phyloP scores from a whole-genome alignment of 2,113 vertebrate genomes.

The Verasper variegatus region DNA sequence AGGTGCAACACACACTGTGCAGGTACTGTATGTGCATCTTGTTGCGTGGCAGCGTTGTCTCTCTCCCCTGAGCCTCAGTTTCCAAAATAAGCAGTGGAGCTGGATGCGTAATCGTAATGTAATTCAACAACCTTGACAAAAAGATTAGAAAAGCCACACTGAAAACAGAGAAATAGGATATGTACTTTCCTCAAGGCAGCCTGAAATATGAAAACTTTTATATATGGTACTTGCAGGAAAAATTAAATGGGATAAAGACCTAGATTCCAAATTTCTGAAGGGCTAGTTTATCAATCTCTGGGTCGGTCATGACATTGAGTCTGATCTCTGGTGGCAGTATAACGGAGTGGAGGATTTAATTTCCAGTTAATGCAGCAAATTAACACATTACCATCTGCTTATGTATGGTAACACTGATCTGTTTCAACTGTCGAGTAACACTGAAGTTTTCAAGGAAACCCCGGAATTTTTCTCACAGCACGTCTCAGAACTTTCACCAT shows the following conservation, averaged over 20 bases:
- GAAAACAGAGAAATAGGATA: background rate
- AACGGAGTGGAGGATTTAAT: background rate
- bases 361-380: conserved; percentile 7
- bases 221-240: background rate
- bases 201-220: background rate
- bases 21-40: background rate
- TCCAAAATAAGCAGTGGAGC: conserved; percentile 40
- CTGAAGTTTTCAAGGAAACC: conserved; percentile 11
- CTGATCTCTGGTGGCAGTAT: background rate
- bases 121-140: background rate
- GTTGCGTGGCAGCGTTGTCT: conserved; percentile 10
- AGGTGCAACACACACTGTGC: conserved; percentile 15
- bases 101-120: conserved; percentile 3
- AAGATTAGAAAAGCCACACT: background rate
- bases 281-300: background rate
- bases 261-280: no score
- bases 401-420: background rate
- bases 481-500: conserved; percentile 39
- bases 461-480: conserved; percentile 58
- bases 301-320: no score
- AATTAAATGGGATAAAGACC: no score
- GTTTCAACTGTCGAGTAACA: background rate
- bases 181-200: background rate
- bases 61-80: conserved; percentile 19
- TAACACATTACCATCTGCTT: conserved; percentile 18